Evolutionary conservation across 2,888 invertebrate genomes (phyloP).

Genomic region (Euclidia mi): DNA sequence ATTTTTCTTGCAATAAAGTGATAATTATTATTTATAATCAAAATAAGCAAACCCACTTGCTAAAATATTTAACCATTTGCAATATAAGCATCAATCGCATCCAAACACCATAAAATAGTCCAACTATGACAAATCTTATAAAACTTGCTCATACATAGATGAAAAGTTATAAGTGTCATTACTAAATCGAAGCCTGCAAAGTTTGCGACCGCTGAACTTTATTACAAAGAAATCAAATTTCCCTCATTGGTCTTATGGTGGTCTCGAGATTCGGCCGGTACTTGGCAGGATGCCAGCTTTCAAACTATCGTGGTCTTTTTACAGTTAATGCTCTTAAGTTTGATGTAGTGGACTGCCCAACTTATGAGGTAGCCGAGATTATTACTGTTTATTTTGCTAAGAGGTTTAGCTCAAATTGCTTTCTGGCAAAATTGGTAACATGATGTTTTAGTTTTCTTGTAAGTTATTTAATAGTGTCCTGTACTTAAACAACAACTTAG

Average conservation of each 20-base stretch:
- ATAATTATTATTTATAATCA: too few species aligned
- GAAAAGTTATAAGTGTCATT: slow-evolving; percentile 42
- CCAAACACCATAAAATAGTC: not conserved
- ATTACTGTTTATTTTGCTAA: slow-evolving; percentile 81
- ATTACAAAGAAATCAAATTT: slow-evolving; percentile 57
- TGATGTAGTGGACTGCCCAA: slow-evolving; percentile 78
- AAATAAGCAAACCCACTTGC: too few species aligned
- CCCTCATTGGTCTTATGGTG: slow-evolving; percentile 57
- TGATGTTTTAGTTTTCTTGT: slow-evolving; percentile 46
- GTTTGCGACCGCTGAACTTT: slow-evolving; percentile 46
- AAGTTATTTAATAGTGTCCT: slow-evolving; percentile 14
- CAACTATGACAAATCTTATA: slow-evolving; percentile 36
- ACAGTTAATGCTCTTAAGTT: slow-evolving; percentile 86
- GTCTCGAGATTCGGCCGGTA: slow-evolving; percentile 59
- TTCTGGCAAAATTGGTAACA: slow-evolving; percentile 52
- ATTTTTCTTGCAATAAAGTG: too few species aligned
- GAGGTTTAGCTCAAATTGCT: slow-evolving; percentile 79
- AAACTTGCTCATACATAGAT: slow-evolving; percentile 26
- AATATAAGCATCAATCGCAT: not conserved
- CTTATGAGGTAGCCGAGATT: slow-evolving; percentile 76
- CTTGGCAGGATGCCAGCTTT: slow-evolving; percentile 76
- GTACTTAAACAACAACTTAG: not conserved
- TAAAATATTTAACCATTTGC: too few species aligned
- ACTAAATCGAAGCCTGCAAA: slow-evolving; percentile 44
- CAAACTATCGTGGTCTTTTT: slow-evolving; percentile 72